Percentiles rank a stretch among this genome's conserved stretches.
phyloP scores from a whole-genome alignment of 2,888 invertebrate genomes.

The Tillus elongatus region DNA sequence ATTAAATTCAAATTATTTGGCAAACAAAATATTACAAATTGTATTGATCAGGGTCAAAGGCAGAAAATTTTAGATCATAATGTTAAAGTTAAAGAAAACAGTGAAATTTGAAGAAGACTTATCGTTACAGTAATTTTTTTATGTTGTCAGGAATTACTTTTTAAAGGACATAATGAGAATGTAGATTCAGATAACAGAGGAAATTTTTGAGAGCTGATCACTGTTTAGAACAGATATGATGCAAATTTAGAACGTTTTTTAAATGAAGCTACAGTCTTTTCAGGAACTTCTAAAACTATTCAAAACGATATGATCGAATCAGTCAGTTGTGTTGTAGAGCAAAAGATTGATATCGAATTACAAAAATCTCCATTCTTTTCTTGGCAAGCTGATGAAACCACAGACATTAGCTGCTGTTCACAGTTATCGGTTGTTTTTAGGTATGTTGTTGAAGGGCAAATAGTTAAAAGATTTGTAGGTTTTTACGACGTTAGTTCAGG shows the following conservation, averaged over 20 bases:
- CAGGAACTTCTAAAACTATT: conserved; percentile 1
- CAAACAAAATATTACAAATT: background rate
- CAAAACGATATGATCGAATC: background rate
- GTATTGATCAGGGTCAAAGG: background rate
- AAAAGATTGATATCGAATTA: conserved; percentile 1
- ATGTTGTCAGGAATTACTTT: conserved; percentile 1
- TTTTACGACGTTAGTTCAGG: conserved; percentile 28
- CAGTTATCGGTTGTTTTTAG: conserved; percentile 27
- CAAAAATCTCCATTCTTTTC: conserved; percentile 5
- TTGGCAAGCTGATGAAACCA: conserved; percentile 19
- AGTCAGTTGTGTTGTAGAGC: conserved; percentile 2
- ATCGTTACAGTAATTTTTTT: background rate
- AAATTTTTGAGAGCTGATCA: no score
- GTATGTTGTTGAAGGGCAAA: conserved; percentile 21
- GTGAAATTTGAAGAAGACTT: background rate
- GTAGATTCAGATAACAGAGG: background rate
- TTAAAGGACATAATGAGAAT: background rate
- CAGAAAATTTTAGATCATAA: background rate
- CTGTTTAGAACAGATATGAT: no score
- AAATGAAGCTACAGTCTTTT: conserved; percentile 3
- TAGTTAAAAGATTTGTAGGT: conserved; percentile 28
- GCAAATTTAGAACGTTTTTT: no score
- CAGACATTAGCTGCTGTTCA: conserved; percentile 21
- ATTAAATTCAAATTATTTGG: background rate
- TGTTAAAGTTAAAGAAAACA: conserved; percentile 1